Evolutionary conservation across 2,113 vertebrate genomes (phyloP), one percentile per base, ranked within the genome.

Genomic region (Centrocercus urophasianus): DNA sequence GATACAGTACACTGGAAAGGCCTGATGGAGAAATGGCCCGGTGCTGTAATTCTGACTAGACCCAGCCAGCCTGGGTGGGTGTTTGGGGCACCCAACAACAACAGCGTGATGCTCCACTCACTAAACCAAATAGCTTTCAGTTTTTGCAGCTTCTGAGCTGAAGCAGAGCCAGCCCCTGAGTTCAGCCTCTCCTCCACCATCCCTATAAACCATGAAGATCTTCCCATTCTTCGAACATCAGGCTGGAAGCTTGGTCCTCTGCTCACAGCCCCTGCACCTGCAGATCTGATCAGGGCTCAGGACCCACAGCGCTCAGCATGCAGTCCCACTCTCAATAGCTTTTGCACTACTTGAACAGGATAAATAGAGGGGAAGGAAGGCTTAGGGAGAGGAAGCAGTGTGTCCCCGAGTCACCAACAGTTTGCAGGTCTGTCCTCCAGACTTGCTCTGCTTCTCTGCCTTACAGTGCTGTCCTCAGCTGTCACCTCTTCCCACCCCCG

Each of bases 371-470:
- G 38, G 67, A 94, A 94, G 48, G 69, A 76, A 89, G 80, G 81
- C 66, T 90, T 66, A 63, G 66, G 25, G 57, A 77, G 56, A 66
- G 59, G 86, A 94, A 89, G 48, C 48, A 40, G 27, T 59, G 84
- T 54, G 77, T 88, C 66, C 90, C 74, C 2, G 2, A 90, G 77
- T 61, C 93, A 88, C 72, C 0, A 86, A 40, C 12, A 63, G 43
- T 85, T 59, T 65, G 43, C 59, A 66, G 77, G 43, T 70, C 89
- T 95, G 81, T 90, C 61, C 92, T 95, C 18, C 89, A 79, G 77
- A 54, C n/a, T 48, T 79, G 77, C 86, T 72, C 87, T 83, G 72
- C 85, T 82, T 43, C 66, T 56, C 72, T 48, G 69, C 57, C 64
- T 56, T 61, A 67, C 56, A 88, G 60, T 61, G 78, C 45, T 86